Evolutionary conservation across 1,140 invertebrate species (phyloP), one percentile per base, ranked within the genome.

Genomic region (Proctacanthus coquilletti): DNA sequence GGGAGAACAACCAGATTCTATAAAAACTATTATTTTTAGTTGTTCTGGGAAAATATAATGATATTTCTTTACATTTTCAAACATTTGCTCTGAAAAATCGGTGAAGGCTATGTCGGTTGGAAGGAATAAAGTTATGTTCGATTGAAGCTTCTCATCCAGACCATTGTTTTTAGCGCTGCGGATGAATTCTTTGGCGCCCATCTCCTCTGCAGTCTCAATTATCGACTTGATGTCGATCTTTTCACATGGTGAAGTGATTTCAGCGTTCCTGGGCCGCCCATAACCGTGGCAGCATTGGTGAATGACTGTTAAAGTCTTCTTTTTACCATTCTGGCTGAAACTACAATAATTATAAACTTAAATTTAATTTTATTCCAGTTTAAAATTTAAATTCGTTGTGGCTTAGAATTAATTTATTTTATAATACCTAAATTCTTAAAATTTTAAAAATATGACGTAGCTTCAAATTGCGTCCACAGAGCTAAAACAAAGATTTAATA

Each of bases 241-340:
- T 51, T 69, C 62, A 37, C 56, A 60, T 29, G 43, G 52, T 44
- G 51, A 69, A 66, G 42, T 59, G 55, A 46, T 57, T 45, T 52
- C 52, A 11, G 56, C 53, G 18, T 58, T 61, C 5, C 53, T 48
- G 35, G 60, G 50, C 39, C 68, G 60, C 38, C 60, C 52, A 52
- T 62, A 73, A 14, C 72, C 72, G 42, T 71, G 64, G 45, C 73
- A 75, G 45, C 73, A 75, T 48, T 71, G 69, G 37, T 72, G 70
- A 31, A 63, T 69, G 36, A 71, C 52, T 10, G 61, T 63, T 41
- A 69, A 49, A 14, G 69, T 73, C 51, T 71, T 71, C 43, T 66
- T 61, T 17, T 69, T 62, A 32, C 68, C 69, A 46, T 69, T 65
- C 44, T 66, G 63, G 42, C 66, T 68, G 18, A 68, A 55, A 45